Conservation (phyloP, 2,113 vertebrate species). For the Micromys minutus region DNA sequence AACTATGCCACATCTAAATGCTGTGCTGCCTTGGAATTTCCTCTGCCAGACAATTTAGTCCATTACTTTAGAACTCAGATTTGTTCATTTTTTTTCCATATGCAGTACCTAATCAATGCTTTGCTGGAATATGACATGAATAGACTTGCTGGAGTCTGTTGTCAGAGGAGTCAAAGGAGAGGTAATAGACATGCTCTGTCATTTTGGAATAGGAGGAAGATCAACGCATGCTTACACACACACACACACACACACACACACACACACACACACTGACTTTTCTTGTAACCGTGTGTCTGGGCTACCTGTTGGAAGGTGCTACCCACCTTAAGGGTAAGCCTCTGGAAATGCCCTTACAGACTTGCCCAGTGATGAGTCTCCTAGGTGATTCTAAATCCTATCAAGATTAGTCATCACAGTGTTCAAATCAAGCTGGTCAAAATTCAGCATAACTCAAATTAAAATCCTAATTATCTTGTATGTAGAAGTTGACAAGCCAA, state of each 20-base stretch:
- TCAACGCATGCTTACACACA: background rate
- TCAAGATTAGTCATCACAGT: background rate
- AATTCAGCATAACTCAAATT: background rate
- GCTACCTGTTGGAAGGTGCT: background rate
- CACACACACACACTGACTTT: background rate
- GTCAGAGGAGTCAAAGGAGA: background rate
- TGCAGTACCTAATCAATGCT: background rate
- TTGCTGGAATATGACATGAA: background rate
- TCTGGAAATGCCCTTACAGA: background rate
- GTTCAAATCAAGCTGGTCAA: background rate
- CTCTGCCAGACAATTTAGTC: background rate
- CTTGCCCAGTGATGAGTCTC: background rate
- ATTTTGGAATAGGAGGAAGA: background rate
- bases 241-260: background rate
- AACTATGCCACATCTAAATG: background rate
- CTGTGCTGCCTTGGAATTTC: background rate
- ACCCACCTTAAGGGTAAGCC: background rate
- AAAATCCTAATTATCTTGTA: constrained; percentile 12
- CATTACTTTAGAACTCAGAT: background rate
- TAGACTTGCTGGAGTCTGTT: background rate
- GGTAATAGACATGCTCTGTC: background rate
- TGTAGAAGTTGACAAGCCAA: background rate
- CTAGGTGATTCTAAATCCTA: background rate
- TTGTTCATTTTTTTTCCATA: background rate
- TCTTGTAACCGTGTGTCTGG: background rate